Base-by-base conservation (phyloP, 1,140 invertebrate genomes). In the Drosophila gunungcola region DNA sequence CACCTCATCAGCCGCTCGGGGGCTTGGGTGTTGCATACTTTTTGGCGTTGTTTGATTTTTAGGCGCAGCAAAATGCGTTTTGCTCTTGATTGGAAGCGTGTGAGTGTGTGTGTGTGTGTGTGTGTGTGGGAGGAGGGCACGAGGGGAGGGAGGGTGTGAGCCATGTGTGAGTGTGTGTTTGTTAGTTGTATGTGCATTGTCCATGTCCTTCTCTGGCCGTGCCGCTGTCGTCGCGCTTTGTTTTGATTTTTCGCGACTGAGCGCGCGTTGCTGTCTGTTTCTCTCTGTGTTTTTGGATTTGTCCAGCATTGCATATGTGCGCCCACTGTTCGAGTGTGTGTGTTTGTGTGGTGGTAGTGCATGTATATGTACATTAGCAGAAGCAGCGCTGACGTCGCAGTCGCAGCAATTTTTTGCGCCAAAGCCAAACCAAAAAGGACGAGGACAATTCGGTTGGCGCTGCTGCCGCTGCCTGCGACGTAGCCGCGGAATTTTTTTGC, bases 241-340 rank as follows among this genome's bases (percentile, higher is more conserved):
- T 89, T 89, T 89, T 89, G 84, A 89, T 89, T 89, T 89, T 90
- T 89, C 85, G 84, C 85, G 84, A 89, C 85, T 78, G 85, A 89
- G 84, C 84, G 84, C 84, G 65, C 80, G 68, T 80, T 81, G 77
- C 79, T 80, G 72, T 83, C 76, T 74, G 39, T 60, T 34, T 64
- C 52, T 74, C 12, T 60, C 45, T 78, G 78, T 76, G 83, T 83
- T 65, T 83, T 76, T 88, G 79, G 70, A 86, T 86, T 84, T 85
- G 77, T 85, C 76, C 80, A 56, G 70, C 80, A 75, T 51, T 86
- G 79, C 67, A 84, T 79, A 49, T 86, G 76, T 73, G 70, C 53
- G 69, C 61, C 54, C 55, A 55, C 48, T 69, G 56, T 49, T 45
- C 61, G 27, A 53, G 54, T 72, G 57, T 62, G 49, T 48, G 74